Evolutionary conservation across 2,797 vertebrate species (phyloP).

Genomic region (Erethizon dorsatum): DNA sequence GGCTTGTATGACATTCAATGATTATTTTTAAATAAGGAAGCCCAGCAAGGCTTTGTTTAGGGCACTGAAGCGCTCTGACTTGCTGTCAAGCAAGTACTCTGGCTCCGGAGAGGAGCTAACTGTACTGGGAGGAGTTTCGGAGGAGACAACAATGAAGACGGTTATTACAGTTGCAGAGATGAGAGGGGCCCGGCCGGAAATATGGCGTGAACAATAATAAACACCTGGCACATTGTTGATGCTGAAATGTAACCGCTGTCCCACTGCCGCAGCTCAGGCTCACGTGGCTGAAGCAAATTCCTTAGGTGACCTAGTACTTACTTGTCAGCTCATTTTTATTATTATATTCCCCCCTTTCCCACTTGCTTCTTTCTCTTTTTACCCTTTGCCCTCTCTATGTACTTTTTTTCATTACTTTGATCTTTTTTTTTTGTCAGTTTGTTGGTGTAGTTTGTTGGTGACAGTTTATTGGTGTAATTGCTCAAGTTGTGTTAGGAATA

Average conservation of each 20-base stretch:
- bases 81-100: background rate
- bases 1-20: too few relatives aligned
- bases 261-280: rapidly evolving
- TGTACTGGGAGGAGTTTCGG: background rate
- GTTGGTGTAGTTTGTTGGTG: too few relatives aligned
- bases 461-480: too few relatives aligned
- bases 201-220: background rate
- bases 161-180: background rate
- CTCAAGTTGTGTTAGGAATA: background rate
- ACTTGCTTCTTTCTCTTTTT: background rate
- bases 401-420: background rate
- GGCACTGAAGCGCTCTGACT: background rate
- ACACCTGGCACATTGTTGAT: background rate
- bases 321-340: background rate
- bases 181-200: background rate
- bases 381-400: background rate
- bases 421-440: background rate
- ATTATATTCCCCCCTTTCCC: background rate
- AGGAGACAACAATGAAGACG: background rate
- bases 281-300: background rate
- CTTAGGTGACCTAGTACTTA: too few relatives aligned
- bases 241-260: background rate
- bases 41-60: background rate
- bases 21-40: background rate
- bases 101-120: too few relatives aligned